phyloP scores from a whole-genome alignment of 2,888 invertebrate species.

The Drosophila falleni region DNA sequence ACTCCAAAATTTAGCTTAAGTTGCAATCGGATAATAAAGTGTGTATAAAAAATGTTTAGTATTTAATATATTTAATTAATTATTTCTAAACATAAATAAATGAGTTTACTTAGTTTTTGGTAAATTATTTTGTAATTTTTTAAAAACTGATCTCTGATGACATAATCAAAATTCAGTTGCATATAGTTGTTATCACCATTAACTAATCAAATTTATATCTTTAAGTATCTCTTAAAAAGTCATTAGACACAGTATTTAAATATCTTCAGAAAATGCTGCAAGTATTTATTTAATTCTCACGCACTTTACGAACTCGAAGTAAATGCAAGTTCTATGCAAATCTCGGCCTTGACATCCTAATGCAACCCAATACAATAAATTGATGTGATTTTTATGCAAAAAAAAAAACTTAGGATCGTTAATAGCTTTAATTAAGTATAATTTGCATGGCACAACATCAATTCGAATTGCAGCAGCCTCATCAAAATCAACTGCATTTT shows the following conservation, averaged over 20 bases:
- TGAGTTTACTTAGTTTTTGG: no score
- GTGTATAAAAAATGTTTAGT: no score
- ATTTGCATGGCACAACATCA: conserved; percentile 44
- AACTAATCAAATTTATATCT: conserved; percentile 14
- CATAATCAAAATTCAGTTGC: background rate
- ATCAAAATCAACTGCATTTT: conserved; percentile 26
- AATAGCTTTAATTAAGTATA: conserved; percentile 77
- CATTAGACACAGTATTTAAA: conserved; percentile 14
- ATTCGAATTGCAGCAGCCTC: conserved; percentile 16
- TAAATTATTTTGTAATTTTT: no score
- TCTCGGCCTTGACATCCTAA: conserved; percentile 72
- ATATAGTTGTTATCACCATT: conserved; percentile 7
- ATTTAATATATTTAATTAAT: no score
- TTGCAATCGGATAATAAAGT: background rate
- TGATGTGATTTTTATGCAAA: conserved; percentile 78
- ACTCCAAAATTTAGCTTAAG: background rate
- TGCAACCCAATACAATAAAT: conserved; percentile 65
- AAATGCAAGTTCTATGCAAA: conserved; percentile 74
- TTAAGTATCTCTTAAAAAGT: conserved; percentile 14
- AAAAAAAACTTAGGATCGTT: conserved; percentile 54
- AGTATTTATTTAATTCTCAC: conserved; percentile 33
- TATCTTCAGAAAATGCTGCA: conserved; percentile 9
- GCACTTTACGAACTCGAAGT: conserved; percentile 40
- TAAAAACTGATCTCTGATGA: background rate
- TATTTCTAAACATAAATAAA: no score